Evolutionary conservation across 2,888 invertebrate genomes (phyloP).

Genomic region (Octonoba sinensis): DNA sequence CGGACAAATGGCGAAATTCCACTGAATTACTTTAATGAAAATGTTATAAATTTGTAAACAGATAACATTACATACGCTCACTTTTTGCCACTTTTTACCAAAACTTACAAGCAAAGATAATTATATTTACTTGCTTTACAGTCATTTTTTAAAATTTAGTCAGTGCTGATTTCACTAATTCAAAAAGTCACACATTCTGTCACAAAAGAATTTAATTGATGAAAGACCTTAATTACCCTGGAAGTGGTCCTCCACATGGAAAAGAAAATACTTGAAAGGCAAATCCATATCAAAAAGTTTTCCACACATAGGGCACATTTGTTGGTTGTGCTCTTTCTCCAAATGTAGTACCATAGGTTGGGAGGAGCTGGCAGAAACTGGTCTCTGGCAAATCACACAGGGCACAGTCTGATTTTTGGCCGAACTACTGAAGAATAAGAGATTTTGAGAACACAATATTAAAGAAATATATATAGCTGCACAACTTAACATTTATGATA

Average conservation of each 20-base stretch:
- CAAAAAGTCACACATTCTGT: neutral
- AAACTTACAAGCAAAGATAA: no score
- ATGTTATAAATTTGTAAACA: no score
- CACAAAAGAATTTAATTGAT: neutral
- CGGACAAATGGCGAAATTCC: no score
- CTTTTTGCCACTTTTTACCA: no score
- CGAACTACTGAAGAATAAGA: neutral
- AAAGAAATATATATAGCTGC: neutral
- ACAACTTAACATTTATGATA: no score
- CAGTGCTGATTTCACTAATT: no score
- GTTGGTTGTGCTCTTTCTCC: constrained; percentile 21
- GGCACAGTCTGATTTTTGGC: neutral
- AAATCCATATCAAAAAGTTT: constrained; percentile 20
- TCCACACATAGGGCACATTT: constrained; percentile 32
- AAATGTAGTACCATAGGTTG: constrained; percentile 25
- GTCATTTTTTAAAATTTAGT: no score
- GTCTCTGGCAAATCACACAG: constrained; percentile 5
- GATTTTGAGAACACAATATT: neutral
- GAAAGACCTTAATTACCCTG: neutral
- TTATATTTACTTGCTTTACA: no score
- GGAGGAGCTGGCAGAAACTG: neutral
- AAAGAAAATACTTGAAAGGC: constrained; percentile 15
- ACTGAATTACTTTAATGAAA: no score
- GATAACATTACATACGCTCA: no score
- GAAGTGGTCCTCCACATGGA: constrained; percentile 36